Conservation (phyloP, 2,888 invertebrate genomes). For the Zonitis immaculata region DNA sequence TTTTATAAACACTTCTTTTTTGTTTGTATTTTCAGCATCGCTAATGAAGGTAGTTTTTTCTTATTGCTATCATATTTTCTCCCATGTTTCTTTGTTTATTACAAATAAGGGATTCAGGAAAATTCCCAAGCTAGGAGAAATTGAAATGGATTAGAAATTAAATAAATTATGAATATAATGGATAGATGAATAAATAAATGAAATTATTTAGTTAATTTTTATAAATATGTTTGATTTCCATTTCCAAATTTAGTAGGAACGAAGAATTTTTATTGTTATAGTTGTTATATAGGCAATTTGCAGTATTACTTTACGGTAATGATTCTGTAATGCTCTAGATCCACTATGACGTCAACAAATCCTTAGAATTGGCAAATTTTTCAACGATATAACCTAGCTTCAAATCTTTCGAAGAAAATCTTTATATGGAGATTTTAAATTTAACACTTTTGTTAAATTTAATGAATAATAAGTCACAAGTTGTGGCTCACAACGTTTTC, state of each 20-base stretch:
- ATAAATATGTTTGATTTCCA: too few relatives aligned
- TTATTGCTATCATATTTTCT: not conserved
- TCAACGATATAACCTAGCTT: too few relatives aligned
- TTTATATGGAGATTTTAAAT: too few relatives aligned
- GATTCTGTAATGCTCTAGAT: slow-evolving; percentile 5
- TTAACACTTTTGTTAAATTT: not conserved
- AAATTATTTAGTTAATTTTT: too few relatives aligned
- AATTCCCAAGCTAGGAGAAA: slow-evolving; percentile 13
- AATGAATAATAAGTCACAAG: not conserved
- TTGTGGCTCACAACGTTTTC: too few relatives aligned
- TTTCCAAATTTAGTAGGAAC: too few relatives aligned
- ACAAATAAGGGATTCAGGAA: slow-evolving; percentile 9
- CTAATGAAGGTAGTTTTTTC: not conserved
- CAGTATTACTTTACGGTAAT: slow-evolving; percentile 1
- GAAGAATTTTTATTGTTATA: too few relatives aligned
- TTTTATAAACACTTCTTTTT: not conserved
- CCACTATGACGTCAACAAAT: slow-evolving; percentile 11
- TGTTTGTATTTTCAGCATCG: not conserved
- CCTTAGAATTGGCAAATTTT: slow-evolving; percentile 8
- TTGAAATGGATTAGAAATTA: slow-evolving; percentile 22
- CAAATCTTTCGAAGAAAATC: too few relatives aligned
- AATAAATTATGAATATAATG: slow-evolving; percentile 23
- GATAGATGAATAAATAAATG: too few relatives aligned
- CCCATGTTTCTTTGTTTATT: slow-evolving; percentile 15
- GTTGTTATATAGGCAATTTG: too few relatives aligned